Conservation (phyloP, 2,113 vertebrate species). For the Petrocephalus zakoni region DNA sequence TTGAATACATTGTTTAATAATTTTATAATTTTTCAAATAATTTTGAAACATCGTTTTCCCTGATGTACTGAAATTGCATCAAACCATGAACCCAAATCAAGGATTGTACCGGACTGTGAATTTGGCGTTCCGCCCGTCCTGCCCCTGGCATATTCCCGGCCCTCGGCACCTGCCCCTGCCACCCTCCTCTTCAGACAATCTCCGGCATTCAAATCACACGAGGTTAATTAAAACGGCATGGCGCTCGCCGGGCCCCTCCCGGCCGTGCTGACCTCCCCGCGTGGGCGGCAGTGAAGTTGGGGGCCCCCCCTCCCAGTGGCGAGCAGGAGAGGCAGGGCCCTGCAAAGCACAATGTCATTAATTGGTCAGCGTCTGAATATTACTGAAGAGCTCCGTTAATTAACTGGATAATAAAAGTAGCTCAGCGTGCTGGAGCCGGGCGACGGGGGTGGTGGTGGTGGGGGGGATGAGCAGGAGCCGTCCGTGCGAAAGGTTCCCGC, state of each 20-base stretch:
- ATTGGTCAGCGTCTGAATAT: constrained; percentile 81
- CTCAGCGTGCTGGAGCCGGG: constrained; percentile 49
- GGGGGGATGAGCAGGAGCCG: constrained; percentile 46
- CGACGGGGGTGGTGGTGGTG: constrained; percentile 30
- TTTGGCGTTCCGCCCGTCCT: background rate
- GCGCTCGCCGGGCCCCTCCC: constrained; percentile 54
- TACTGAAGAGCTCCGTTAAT: constrained; percentile 73
- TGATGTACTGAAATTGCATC: background rate
- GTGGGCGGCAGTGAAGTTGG: constrained; percentile 52
- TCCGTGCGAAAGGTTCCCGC: constrained; percentile 67
- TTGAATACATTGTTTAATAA: too few relatives aligned
- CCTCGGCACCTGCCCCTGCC: background rate
- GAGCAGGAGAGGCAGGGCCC: constrained; percentile 51
- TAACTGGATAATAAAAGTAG: constrained; percentile 73
- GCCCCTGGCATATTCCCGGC: background rate
- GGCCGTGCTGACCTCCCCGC: constrained; percentile 63
- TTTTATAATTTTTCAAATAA: too few relatives aligned
- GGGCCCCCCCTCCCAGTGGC: constrained; percentile 48
- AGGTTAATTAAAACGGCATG: constrained; percentile 78
- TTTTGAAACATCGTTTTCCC: background rate
- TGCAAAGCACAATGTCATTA: constrained; percentile 77
- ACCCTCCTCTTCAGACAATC: constrained; percentile 26
- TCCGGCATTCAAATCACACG: constrained; percentile 69
- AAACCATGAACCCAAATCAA: background rate
- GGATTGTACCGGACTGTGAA: background rate